phyloP scores from a whole-genome alignment of 2,888 invertebrate genomes.

The Seira ritae region DNA sequence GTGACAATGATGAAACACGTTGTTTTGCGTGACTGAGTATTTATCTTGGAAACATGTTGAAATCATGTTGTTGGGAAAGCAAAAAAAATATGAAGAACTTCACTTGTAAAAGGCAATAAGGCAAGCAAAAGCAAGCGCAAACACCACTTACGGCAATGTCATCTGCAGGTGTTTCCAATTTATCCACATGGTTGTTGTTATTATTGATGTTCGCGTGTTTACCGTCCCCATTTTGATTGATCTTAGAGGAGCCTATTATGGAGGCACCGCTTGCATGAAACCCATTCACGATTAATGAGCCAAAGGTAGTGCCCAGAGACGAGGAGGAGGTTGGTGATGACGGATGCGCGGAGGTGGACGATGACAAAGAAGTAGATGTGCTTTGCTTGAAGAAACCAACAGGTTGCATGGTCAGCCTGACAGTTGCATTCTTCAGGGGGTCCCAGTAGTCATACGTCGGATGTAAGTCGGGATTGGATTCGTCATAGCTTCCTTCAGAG shows the following conservation, averaged over 20 bases:
- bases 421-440: slow-evolving; percentile 41
- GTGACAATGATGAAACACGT: too few relatives aligned
- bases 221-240: slow-evolving; percentile 77
- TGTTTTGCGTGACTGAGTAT: too few relatives aligned
- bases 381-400: slow-evolving; percentile 83
- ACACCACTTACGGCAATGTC: slow-evolving; percentile 42
- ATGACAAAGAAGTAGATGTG: not conserved
- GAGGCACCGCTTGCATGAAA: slow-evolving; percentile 75
- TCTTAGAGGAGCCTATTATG: slow-evolving; percentile 77
- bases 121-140: too few relatives aligned
- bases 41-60: too few relatives aligned
- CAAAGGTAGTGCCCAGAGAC: not conserved
- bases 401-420: slow-evolving; percentile 84
- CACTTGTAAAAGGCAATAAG: slow-evolving; percentile 15
- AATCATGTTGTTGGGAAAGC: too few relatives aligned
- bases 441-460: slow-evolving; percentile 52
- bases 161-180: slow-evolving; percentile 43
- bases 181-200: slow-evolving; percentile 19
- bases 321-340: slow-evolving; percentile 25
- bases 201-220: slow-evolving; percentile 74
- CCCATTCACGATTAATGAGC: not conserved
- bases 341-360: slow-evolving; percentile 5
- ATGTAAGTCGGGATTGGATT: not conserved
- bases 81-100: too few relatives aligned
- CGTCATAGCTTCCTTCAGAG: slow-evolving; percentile 18